A percentile compares a stretch with the other conserved stretches of the same genome.
Evolutionary conservation across 2,888 invertebrate species (phyloP).

Genomic region (Liodrosophila aerea): DNA sequence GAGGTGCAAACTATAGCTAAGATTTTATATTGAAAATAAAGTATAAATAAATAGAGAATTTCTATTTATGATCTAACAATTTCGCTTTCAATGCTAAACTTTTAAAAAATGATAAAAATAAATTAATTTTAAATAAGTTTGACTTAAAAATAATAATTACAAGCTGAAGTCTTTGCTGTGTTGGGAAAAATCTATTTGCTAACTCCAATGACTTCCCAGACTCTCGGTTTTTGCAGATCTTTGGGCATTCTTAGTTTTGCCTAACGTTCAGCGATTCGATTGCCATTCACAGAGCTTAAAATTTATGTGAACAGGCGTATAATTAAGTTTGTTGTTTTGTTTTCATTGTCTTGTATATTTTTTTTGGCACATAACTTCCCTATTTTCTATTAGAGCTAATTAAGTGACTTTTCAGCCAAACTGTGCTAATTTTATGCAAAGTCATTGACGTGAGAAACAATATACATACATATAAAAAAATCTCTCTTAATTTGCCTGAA

Average conservation of each 20-base stretch:
- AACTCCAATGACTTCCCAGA: background rate
- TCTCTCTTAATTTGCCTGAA: slow-evolving; percentile 22
- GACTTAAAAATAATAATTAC: no score
- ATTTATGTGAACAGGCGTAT: slow-evolving; percentile 37
- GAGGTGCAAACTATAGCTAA: no score
- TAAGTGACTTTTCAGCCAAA: slow-evolving; percentile 50
- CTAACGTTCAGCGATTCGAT: slow-evolving; percentile 23
- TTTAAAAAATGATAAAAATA: no score
- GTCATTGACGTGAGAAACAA: slow-evolving; percentile 55
- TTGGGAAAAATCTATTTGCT: background rate
- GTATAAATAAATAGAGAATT: no score
- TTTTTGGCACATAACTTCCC: slow-evolving; percentile 41
- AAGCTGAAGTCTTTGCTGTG: no score
- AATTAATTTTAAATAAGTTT: no score
- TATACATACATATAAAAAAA: slow-evolving; percentile 22
- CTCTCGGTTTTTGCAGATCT: background rate
- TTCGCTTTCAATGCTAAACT: no score
- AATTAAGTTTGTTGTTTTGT: slow-evolving; percentile 28
- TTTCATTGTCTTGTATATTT: slow-evolving; percentile 5
- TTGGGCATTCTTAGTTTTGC: slow-evolving; percentile 7
- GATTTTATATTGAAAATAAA: no score
- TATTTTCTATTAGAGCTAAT: slow-evolving; percentile 39
- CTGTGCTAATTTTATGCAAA: slow-evolving; percentile 64
- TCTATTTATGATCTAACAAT: no score
- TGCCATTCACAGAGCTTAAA: slow-evolving; percentile 38